phyloP scores from a whole-genome alignment of 1,140 invertebrate species.

The Mizuhopecten yessoensis region DNA sequence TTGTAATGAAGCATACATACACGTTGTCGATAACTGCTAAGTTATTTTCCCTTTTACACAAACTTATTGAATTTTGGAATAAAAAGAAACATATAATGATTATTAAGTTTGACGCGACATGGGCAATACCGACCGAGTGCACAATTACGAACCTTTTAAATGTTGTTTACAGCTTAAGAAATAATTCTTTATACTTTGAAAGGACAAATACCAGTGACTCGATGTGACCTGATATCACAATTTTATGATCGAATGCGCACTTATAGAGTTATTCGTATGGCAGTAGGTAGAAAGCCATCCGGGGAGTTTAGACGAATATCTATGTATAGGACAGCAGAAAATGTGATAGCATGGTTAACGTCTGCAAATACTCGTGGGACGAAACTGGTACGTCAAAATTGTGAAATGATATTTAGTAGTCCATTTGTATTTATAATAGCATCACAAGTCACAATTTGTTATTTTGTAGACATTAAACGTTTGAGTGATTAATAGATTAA shows the following conservation, averaged over 20 bases:
- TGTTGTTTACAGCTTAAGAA: neutral
- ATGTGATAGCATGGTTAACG: too few species aligned
- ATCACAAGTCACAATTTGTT: too few species aligned
- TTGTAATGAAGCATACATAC: neutral
- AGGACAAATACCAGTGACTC: neutral
- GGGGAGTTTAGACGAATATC: too few species aligned
- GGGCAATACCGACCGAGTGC: neutral
- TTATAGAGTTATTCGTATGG: neutral
- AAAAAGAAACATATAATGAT: neutral
- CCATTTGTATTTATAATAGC: too few species aligned
- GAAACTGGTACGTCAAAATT: too few species aligned
- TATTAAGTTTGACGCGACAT: neutral
- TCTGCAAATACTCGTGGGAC: too few species aligned
- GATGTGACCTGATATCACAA: neutral
- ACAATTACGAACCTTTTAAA: neutral
- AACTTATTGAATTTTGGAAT: too few species aligned
- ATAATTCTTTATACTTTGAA: neutral
- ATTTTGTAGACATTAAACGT: too few species aligned
- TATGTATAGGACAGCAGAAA: too few species aligned
- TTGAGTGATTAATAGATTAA: too few species aligned
- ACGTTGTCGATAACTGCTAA: neutral
- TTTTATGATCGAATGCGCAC: conserved; percentile 1
- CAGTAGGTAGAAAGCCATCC: too few species aligned
- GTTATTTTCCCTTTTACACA: neutral
- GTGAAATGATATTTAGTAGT: too few species aligned